A percentile compares a stretch with the other conserved stretches of the same genome.
phyloP scores from a whole-genome alignment of 2,113 vertebrate genomes.

The Toxostoma redivivum region DNA sequence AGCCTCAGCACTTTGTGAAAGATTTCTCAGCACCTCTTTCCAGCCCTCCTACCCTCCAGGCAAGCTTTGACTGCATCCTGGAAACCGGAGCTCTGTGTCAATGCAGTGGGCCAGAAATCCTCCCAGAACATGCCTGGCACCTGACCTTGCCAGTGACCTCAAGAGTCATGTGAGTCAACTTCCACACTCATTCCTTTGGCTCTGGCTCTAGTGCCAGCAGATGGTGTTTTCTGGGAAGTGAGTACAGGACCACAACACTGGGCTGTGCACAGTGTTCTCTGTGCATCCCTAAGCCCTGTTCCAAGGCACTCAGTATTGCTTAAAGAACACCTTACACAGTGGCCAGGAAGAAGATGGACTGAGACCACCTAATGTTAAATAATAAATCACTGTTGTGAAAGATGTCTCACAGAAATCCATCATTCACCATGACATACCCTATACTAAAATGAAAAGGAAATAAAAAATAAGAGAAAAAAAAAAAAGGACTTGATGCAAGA shows the following conservation, averaged over 20 bases:
- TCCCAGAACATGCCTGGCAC: background rate
- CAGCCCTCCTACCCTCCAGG: background rate
- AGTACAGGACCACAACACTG: background rate
- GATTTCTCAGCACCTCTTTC: background rate
- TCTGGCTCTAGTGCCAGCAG: background rate
- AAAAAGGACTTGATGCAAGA: background rate
- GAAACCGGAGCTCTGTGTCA: background rate
- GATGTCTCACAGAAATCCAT: background rate
- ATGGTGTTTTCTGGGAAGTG: background rate
- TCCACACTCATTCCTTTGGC: background rate
- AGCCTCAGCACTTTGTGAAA: background rate
- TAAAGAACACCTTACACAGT: background rate
- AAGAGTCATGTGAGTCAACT: background rate
- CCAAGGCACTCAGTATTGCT: background rate
- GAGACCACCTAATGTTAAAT: background rate
- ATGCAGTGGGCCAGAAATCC: background rate
- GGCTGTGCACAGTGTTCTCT: background rate
- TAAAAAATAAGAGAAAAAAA: accelerated
- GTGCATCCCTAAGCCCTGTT: background rate
- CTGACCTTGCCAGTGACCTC: background rate
- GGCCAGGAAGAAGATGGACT: background rate
- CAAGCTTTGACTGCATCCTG: background rate
- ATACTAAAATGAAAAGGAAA: background rate
- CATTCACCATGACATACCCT: background rate
- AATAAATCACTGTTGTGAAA: background rate